Evolutionary conservation across 2,797 vertebrate species (phyloP), one percentile per base, ranked within the genome.

Genomic region (Gila robusta): DNA sequence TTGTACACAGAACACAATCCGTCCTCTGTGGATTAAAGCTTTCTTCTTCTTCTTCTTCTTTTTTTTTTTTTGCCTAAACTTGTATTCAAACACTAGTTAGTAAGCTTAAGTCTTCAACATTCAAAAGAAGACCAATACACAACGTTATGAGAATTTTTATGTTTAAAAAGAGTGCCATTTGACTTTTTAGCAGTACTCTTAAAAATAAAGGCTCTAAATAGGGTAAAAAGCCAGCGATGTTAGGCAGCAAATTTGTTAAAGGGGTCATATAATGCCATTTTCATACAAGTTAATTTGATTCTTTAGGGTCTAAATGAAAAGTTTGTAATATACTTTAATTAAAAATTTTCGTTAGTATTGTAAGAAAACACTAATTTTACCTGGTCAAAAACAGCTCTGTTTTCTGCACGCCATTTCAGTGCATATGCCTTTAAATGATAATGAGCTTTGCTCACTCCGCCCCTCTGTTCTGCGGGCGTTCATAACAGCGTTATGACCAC

Each of bases 1-100:
- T 77, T 87, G 82, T 66, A 41, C 39, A 67, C n/a, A 26, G 79
- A 71, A 62, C 39, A 69, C 86, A 49, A 52, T 39, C 28, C 54
- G 5, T 78, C 56, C 69, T 49, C 62, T 70, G 72, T 64, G 80
- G 28, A 83, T 35, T 81, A 41, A 37, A 32, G 79, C 80, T 37
- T 82, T 59, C 23, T 39, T 47, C 85, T 37, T 82, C 41, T 12
- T 23, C 26, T 47, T 14, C 2, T 81, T 54, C 0, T n/a, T 56
- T 32, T 0, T 7, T 54, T 54, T 62, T 32, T 32, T 52, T 21
- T 3, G 5, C 11, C 21, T 70, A 81, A 80, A 81, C 79, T 59
- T 70, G 66, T 26, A 56, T 69, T 70, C 23, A 71, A 39, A 71
- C 78, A 62, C 64, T 32, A 19, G 79, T 54, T 81, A 54, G 44